Evolutionary conservation across 2,113 vertebrate genomes (phyloP).

Genomic region (Oriolus oriolus): DNA sequence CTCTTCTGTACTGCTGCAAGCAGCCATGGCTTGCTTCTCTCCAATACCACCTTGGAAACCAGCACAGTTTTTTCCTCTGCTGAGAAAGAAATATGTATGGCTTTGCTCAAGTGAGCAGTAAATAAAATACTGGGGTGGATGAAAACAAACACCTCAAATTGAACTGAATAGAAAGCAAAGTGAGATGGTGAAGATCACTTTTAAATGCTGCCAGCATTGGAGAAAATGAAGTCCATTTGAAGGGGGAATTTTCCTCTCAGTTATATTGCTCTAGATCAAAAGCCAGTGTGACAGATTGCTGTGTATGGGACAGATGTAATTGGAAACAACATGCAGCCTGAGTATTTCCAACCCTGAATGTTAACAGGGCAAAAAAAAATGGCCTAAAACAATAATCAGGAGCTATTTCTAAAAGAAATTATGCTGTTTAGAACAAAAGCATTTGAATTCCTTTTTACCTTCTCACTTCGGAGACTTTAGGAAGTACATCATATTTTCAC

Average conservation of each 20-base stretch:
- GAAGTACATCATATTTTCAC: not conserved
- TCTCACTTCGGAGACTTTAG: not conserved
- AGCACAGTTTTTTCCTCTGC: not conserved
- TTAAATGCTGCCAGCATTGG: not conserved
- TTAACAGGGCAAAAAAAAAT: not conserved
- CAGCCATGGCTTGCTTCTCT: not conserved
- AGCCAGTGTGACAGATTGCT: not conserved
- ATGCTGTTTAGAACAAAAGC: not conserved
- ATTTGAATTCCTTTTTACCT: not conserved
- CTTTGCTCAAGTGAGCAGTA: conserved; percentile 30
- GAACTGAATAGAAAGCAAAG: conserved; percentile 18
- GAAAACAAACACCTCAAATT: conserved; percentile 34
- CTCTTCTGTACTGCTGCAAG: not conserved
- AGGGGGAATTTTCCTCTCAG: conserved; percentile 10
- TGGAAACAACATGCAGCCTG: not conserved
- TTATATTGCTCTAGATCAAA: conserved; percentile 11
- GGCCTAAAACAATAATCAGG: not conserved
- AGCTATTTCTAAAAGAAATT: not conserved
- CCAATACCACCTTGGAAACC: conserved; percentile 7
- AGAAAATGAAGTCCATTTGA: conserved; percentile 20
- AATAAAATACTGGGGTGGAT: conserved; percentile 6
- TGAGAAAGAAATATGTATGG: not conserved
- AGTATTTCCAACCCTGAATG: not conserved
- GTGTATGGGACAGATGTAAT: not conserved
- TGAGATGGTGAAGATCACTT: not conserved